A percentile compares a stretch with the other conserved stretches of the same genome.
Conservation (phyloP, 2,797 vertebrate species). For the Pseudocheirus occidentalis region DNA sequence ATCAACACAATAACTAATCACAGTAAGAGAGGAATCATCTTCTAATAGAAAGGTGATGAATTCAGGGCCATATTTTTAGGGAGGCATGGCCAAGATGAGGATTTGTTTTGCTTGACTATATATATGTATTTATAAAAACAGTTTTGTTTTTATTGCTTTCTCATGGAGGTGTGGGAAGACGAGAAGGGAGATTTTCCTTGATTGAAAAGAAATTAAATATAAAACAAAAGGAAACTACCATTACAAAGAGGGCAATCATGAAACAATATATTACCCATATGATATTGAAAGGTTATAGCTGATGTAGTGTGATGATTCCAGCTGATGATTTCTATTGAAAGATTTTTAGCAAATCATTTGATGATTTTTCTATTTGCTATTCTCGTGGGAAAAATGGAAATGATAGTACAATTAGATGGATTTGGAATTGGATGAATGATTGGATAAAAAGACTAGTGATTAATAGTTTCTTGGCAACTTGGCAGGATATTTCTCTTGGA, state of each 20-base stretch:
- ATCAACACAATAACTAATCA: background rate
- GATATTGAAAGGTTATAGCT: background rate
- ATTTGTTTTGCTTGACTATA: background rate
- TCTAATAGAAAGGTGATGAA: background rate
- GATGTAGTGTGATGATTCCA: background rate
- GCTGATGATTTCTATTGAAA: background rate
- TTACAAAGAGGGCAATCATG: background rate
- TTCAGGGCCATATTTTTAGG: background rate
- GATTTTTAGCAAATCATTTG: background rate
- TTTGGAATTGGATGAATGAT: background rate
- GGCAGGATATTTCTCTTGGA: background rate
- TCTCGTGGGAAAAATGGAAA: background rate
- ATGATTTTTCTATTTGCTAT: no score
- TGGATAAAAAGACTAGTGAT: background rate
- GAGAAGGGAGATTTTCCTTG: background rate
- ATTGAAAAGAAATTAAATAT: background rate
- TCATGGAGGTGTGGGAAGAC: background rate
- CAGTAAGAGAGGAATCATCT: background rate
- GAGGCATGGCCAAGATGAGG: background rate
- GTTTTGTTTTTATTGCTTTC: background rate
- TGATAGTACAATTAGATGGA: background rate
- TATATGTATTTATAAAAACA: background rate
- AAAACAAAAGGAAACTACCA: background rate
- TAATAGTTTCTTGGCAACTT: background rate
- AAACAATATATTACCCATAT: background rate